Evolutionary conservation across 2,888 invertebrate genomes (phyloP).

Genomic region (Spilarctia lutea): DNA sequence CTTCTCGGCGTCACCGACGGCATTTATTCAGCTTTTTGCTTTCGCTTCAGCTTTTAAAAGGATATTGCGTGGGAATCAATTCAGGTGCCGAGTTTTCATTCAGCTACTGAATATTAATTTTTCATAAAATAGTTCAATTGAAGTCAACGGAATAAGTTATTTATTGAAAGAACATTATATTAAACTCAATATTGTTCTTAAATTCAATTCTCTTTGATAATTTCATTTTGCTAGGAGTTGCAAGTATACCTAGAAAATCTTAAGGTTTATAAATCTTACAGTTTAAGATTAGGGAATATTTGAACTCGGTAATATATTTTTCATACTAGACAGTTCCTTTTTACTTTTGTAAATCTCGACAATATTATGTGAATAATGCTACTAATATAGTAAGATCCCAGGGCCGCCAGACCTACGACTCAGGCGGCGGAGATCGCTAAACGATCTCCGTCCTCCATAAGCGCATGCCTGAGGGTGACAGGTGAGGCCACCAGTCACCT

Average conservation of each 20-base stretch:
- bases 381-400: too few relatives aligned
- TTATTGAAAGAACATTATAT: constrained; percentile 38
- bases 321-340: too few relatives aligned
- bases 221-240: background rate
- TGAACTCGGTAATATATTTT: background rate
- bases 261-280: background rate
- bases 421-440: too few relatives aligned
- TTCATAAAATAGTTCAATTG: constrained; percentile 61
- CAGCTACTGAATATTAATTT: constrained; percentile 73
- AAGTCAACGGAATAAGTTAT: constrained; percentile 47
- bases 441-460: too few relatives aligned
- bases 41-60: constrained; percentile 73
- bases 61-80: constrained; percentile 84
- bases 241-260: background rate
- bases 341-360: too few relatives aligned
- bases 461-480: too few relatives aligned
- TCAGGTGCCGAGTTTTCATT: constrained; percentile 75
- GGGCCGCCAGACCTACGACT: too few relatives aligned
- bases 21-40: constrained; percentile 81
- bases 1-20: constrained; percentile 65
- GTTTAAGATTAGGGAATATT: background rate
- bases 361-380: too few relatives aligned
- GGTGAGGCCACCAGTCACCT: too few relatives aligned
- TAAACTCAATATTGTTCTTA: constrained; percentile 7
- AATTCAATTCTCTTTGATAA: background rate